phyloP scores from a whole-genome alignment of 2,113 vertebrate genomes.

The Seriola dumerili region DNA sequence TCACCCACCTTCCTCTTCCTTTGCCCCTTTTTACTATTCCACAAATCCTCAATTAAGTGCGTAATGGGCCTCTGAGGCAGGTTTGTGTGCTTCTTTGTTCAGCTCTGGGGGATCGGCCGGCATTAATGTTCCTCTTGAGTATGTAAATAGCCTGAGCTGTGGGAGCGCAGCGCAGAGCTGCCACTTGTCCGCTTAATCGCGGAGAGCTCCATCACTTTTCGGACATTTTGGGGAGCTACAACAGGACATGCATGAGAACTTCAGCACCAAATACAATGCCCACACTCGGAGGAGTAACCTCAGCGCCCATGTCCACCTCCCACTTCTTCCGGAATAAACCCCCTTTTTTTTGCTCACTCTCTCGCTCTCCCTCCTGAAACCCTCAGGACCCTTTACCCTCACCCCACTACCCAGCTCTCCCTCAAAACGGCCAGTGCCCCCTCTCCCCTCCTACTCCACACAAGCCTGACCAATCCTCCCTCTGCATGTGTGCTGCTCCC shows the following conservation, averaged over 20 bases:
- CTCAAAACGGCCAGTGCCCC: slow-evolving; percentile 33
- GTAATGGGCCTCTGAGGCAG: slow-evolving; percentile 79
- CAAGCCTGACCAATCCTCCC: slow-evolving; percentile 59
- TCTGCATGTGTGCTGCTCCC: slow-evolving; percentile 58
- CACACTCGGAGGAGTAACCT: slow-evolving; percentile 72
- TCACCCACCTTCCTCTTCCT: slow-evolving; percentile 56
- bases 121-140: slow-evolving; percentile 84
- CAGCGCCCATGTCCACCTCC: slow-evolving; percentile 66
- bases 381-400: slow-evolving; percentile 47
- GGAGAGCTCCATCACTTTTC: slow-evolving; percentile 81
- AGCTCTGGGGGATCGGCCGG: slow-evolving; percentile 65
- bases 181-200: slow-evolving; percentile 81
- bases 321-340: slow-evolving; percentile 75
- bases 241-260: slow-evolving; percentile 80
- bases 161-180: slow-evolving; percentile 81
- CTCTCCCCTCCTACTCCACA: slow-evolving; percentile 46
- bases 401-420: slow-evolving; percentile 19
- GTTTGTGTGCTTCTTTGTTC: slow-evolving; percentile 83
- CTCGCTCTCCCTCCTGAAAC: slow-evolving; percentile 10
- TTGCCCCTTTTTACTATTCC: slow-evolving; percentile 66
- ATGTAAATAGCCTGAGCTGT: slow-evolving; percentile 82
- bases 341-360: slow-evolving; percentile 21
- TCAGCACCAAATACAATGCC: slow-evolving; percentile 72
- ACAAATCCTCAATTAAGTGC: slow-evolving; percentile 81
- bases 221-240: slow-evolving; percentile 73